Evolutionary conservation across 2,888 invertebrate species (phyloP), one percentile per base, ranked within the genome.

Genomic region (Himalopsyche kuldschensis): DNA sequence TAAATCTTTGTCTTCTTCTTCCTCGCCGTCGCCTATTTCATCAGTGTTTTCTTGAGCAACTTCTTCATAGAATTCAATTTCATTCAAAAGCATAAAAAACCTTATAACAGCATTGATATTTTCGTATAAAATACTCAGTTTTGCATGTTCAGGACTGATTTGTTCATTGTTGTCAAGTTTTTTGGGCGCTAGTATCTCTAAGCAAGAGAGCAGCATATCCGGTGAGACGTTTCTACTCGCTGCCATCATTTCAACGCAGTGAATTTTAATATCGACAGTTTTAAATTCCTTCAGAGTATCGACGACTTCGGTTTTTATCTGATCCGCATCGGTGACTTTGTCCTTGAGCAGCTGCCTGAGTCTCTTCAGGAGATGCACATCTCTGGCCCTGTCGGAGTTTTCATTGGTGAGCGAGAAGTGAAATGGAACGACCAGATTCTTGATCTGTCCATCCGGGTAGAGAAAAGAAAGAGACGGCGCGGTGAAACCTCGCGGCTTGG

Each of bases 381-480:
- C 98, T 87, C 97, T 94, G 0, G 97, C 96, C 87, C 96, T 94
- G 87, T 95, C 95, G 83, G 96, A 97, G 89, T 96, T 96, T 88
- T 95, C 96, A 87, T 96, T 97, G 89, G 96, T 96, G 63, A 98
- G 91, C 0, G 97, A 96, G 89, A 95, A 96, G 90, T 98, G 98
- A 89, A 98, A 99, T 31, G 99, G 99, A 87, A 98, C 95, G 85
- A 92, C 91, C 85, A 98, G 93, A 88, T 95, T 96, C 89, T 96
- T 97, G 0, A 98, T 89, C 87, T 94, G 93, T 0, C 97, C 97
- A 88, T 96, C 95, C 1, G 96, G 94, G 89, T 97, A 97, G 75
- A 99, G 91, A 80, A 98, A 94, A 1, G 81, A 27, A 15, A 97
- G 93, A 88, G 97, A 96, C 80, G 94, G 94, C 88, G 94, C 94